Percentiles rank a stretch among this genome's conserved stretches.
These are phyloP conservation scores for Sparidentex hasta DNA, from an alignment of 2,797 vertebrate species.

Conservation along the genomic window DNA sequence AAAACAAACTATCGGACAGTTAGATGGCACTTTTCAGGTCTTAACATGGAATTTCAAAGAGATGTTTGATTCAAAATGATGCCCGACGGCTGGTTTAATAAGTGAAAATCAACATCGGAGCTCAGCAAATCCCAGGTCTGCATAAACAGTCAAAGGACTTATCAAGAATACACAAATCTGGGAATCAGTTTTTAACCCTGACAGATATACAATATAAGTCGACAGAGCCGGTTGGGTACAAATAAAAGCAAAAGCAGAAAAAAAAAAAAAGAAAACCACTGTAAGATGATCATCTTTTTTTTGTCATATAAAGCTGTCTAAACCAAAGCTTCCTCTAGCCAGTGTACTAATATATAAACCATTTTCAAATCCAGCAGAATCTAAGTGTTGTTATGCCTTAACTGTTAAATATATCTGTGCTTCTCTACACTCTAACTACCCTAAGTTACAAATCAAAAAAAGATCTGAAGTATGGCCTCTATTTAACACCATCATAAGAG, in stretches of 20 bases:
- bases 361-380: slow-evolving; percentile 88
- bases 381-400: slow-evolving; percentile 83
- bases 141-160: slow-evolving; percentile 58
- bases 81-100: slow-evolving; percentile 45
- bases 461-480: slow-evolving; percentile 61
- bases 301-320: slow-evolving; percentile 88
- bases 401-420: slow-evolving; percentile 81
- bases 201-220: slow-evolving; percentile 64
- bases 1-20: slow-evolving; percentile 18
- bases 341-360: slow-evolving; percentile 87
- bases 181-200: slow-evolving; percentile 47
- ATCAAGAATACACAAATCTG: slow-evolving; percentile 63
- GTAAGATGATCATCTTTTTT: slow-evolving; percentile 83
- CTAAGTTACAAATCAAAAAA: slow-evolving; percentile 70
- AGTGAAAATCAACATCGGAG: slow-evolving; percentile 48
- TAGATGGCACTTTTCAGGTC: slow-evolving; percentile 76
- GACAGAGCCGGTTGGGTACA: slow-evolving; percentile 77
- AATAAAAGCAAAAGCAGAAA: slow-evolving; percentile 82
- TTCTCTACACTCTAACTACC: slow-evolving; percentile 86
- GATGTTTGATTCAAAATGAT: slow-evolving; percentile 60
- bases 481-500: slow-evolving; percentile 50
- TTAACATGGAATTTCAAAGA: slow-evolving; percentile 70
- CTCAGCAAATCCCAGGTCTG: slow-evolving; percentile 60
- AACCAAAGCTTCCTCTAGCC: slow-evolving; percentile 87
- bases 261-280: slow-evolving; percentile 81